Conservation (phyloP, 2,797 vertebrate genomes). For the Melanogrammus aeglefinus region DNA sequence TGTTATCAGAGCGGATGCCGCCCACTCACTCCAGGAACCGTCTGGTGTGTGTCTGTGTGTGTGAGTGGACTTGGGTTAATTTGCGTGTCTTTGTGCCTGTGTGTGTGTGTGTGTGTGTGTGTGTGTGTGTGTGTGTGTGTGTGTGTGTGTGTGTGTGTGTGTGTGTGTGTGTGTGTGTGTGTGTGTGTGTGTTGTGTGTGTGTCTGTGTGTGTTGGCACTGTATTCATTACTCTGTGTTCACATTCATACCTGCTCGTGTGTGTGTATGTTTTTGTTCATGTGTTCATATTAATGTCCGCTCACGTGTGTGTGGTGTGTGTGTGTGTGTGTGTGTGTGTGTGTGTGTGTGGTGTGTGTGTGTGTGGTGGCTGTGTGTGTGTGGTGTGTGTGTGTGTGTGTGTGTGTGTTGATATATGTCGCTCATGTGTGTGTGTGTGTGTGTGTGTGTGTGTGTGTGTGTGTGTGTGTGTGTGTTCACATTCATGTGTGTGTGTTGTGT, state of each 20-base stretch:
- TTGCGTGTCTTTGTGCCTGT: conserved; percentile 5
- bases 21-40: conserved; percentile 48
- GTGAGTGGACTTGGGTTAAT: conserved; percentile 4
- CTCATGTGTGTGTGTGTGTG: too few species aligned
- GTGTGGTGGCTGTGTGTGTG: conserved; percentile 1
- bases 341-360: conserved; percentile 13
- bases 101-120: conserved; percentile 23
- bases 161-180: too few species aligned
- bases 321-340: not conserved
- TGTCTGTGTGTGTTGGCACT: too few species aligned
- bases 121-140: conserved; percentile 8
- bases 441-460: too few species aligned
- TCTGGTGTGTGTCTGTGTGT: conserved; percentile 15
- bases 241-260: not conserved
- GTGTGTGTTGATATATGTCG: not conserved
- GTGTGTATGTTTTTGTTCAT: conserved; percentile 21
- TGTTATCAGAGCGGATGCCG: conserved; percentile 54
- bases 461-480: not conserved
- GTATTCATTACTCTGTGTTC: too few species aligned
- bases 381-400: conserved; percentile 3
- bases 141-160: too few species aligned
- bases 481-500: too few species aligned
- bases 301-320: conserved; percentile 5
- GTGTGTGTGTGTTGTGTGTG: too few species aligned
- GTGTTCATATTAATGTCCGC: not conserved